Percentiles rank a stretch among this genome's conserved stretches.
Evolutionary conservation across 2,113 vertebrate genomes (phyloP).

Genomic region (Hemicordylus capensis): DNA sequence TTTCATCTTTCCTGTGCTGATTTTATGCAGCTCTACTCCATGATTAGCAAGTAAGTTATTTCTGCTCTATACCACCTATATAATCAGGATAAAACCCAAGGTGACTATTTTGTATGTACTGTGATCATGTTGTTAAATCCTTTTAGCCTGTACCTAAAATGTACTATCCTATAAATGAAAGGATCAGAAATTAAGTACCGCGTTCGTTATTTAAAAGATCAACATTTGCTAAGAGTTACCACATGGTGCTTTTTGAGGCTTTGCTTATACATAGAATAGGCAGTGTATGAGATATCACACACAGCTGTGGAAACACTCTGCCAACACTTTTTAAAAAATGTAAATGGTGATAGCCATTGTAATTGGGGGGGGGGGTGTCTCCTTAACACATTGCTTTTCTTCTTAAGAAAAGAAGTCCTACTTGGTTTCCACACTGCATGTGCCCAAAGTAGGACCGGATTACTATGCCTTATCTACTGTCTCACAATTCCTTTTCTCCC

Average conservation of each 20-base stretch:
- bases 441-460: constrained; percentile 18
- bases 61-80: neutral
- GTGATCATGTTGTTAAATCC: neutral
- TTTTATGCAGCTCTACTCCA: neutral
- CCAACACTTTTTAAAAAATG: constrained; percentile 16
- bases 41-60: neutral
- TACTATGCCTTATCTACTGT: constrained; percentile 13
- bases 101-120: neutral
- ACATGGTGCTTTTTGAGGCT: accelerated
- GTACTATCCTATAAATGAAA: neutral
- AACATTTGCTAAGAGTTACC: neutral
- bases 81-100: neutral
- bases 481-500: constrained; percentile 33
- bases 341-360: neutral
- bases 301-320: neutral
- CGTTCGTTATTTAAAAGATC: neutral
- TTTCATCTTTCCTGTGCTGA: neutral
- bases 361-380: neutral
- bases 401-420: neutral
- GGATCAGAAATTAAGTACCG: neutral
- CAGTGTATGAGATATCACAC: neutral
- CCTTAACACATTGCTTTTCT: neutral
- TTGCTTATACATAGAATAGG: neutral
- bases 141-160: neutral
- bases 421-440: neutral